Conservation (phyloP, 1,140 invertebrate species). For the Rhagoletis zephyria region DNA sequence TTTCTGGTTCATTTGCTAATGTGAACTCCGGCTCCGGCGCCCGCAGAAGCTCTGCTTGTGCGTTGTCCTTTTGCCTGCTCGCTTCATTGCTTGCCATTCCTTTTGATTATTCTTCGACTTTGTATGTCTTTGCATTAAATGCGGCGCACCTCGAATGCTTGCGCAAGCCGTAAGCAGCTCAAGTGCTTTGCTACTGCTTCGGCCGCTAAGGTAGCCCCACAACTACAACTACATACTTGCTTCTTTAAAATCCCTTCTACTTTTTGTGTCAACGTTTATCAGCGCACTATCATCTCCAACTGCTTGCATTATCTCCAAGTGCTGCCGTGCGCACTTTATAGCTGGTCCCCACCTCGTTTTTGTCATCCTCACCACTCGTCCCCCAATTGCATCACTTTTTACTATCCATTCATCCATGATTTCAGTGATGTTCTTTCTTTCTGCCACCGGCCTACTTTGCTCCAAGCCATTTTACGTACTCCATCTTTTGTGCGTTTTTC, state of each 20-base stretch:
- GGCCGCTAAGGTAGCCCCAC: neutral
- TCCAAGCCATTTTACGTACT: neutral
- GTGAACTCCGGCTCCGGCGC: neutral
- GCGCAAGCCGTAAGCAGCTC: conserved; percentile 35
- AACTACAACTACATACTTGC: neutral
- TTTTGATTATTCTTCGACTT: neutral
- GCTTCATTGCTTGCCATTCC: neutral
- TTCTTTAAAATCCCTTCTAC: neutral
- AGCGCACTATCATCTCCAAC: conserved; percentile 20
- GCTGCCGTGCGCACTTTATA: neutral
- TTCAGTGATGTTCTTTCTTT: neutral
- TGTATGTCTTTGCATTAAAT: neutral
- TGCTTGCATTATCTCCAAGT: conserved; percentile 9
- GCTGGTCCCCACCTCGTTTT: neutral
- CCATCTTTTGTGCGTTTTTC: neutral
- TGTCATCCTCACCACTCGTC: neutral
- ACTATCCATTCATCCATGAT: neutral
- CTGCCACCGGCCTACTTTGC: neutral
- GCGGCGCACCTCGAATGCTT: conserved; percentile 12
- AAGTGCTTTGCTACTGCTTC: conserved; percentile 30
- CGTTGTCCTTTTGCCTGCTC: neutral
- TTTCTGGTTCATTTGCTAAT: conserved; percentile 12
- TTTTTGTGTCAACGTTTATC: conserved; percentile 12
- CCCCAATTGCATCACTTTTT: neutral
- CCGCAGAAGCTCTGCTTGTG: neutral